Evolutionary conservation across 2,797 vertebrate genomes (phyloP), one percentile per base, ranked within the genome.

Genomic region (Alca torda): DNA sequence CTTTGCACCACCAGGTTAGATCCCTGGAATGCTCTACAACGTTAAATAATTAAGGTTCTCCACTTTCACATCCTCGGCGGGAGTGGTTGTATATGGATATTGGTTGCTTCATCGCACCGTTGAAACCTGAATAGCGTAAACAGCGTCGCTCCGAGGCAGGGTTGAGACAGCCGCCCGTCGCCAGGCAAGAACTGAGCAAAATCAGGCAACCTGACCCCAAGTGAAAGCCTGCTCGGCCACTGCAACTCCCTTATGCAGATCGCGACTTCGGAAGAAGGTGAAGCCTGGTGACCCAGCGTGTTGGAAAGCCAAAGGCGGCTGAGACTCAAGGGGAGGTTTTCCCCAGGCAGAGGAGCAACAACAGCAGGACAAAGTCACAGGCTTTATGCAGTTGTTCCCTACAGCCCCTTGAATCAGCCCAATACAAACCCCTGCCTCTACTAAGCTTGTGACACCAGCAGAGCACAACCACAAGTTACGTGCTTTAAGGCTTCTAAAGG

Each of bases 31-130:
- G 0, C 16, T 24, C 85, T 43, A 65, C 31, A 73, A 4, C 3
- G 1, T 39, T 83, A 74, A 90, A 63, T 89, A 94, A 93, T 89
- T 83, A 51, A 90, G 16, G 67, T 51, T 95, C 90, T 94, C 74
- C 68, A 16, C 67, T 70, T 87, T 64, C 77, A 48, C 41, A 13
- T 14, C 33, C 51, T n/a, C 14, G 0, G 10, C 2, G 17, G n/a
- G 46, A 73, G 64, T 5, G 1, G 57, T 6, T 3, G 16, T 24
- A 1, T 25, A 5, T 1, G 16, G 46, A 0, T 87, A 75, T 64
- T 60, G 1, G 33, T 43, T 84, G 37, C 21, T 65, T 82, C 53
- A 3, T 10, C 10, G 18, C 41, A 21, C 72, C 7, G 1, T 41
- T 41, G 72, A 59, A 74, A 68, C 30, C 2, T 11, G 39, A 76